phyloP scores from a whole-genome alignment of 2,113 vertebrate species.

The Callospermophilus lateralis region DNA sequence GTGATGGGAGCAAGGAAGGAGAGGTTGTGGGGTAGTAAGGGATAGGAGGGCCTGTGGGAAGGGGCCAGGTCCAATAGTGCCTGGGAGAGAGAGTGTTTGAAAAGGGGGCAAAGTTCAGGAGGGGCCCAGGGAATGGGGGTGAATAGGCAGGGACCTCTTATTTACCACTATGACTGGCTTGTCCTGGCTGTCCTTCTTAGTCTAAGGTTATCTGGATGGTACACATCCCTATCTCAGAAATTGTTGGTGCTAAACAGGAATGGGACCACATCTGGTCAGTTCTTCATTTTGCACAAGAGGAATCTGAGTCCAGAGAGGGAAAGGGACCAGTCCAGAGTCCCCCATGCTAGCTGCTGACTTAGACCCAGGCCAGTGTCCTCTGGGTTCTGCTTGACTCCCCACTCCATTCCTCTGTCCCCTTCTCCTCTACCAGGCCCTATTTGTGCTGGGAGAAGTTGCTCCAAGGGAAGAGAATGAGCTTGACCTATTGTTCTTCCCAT shows the following conservation, averaged over 20 bases:
- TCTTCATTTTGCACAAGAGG: not conserved
- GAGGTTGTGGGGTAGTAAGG: not conserved
- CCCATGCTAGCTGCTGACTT: not conserved
- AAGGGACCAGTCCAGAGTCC: not conserved
- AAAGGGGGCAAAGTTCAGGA: not conserved
- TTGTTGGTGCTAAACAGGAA: not conserved
- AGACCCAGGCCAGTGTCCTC: not conserved
- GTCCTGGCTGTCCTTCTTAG: not conserved
- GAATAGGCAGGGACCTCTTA: not conserved
- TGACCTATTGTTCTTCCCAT: not conserved
- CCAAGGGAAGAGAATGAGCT: slow-evolving; percentile 24
- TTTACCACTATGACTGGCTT: not conserved
- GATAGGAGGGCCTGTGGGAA: not conserved
- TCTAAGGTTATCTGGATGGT: not conserved
- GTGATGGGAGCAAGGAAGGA: not conserved
- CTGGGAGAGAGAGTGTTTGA: not conserved
- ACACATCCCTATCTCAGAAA: not conserved
- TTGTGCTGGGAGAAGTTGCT: not conserved
- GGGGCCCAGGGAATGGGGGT: not conserved
- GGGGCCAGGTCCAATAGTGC: fast-evolving
- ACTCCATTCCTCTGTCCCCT: fast-evolving
- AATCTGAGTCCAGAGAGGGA: not conserved
- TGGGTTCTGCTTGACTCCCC: not conserved
- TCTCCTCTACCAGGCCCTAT: not conserved
- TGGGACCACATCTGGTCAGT: not conserved